Evolutionary conservation across 2,888 invertebrate species (phyloP).

Genomic region (Troilus luridus): DNA sequence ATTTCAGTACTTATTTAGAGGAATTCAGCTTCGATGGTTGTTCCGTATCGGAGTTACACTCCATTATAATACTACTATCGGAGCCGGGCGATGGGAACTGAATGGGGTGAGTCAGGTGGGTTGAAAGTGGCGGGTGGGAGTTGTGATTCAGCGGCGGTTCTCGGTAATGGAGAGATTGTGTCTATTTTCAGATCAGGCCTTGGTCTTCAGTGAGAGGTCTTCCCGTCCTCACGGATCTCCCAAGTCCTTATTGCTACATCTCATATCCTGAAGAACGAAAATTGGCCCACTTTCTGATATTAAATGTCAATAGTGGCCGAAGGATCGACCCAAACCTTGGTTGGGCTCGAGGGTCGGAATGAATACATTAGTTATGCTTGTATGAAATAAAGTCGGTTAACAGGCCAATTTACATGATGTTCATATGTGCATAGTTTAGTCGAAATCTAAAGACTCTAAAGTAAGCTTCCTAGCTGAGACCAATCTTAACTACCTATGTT

Average conservation of each 20-base stretch:
- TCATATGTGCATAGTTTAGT: too few relatives aligned
- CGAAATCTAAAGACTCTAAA: too few relatives aligned
- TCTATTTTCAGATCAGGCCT: slow-evolving; percentile 6
- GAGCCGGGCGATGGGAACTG: neutral
- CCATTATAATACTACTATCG: neutral
- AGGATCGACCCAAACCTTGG: too few relatives aligned
- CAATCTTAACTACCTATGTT: too few relatives aligned
- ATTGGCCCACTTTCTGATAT: neutral
- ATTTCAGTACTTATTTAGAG: too few relatives aligned
- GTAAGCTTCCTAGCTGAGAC: too few relatives aligned
- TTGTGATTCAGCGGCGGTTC: slow-evolving; percentile 1
- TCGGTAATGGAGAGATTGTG: slow-evolving; percentile 26
- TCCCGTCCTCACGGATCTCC: neutral
- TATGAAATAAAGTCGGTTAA: too few relatives aligned
- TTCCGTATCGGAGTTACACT: neutral
- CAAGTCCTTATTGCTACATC: neutral
- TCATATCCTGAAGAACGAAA: neutral
- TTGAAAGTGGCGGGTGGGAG: slow-evolving; percentile 4
- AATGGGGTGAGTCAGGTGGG: neutral
- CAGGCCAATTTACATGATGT: too few relatives aligned
- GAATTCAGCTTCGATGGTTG: too few relatives aligned
- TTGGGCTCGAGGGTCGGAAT: too few relatives aligned
- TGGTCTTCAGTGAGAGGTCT: neutral
- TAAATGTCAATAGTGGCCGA: too few relatives aligned
- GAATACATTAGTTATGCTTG: too few relatives aligned